Conservation (phyloP, 1,140 invertebrate species). For the Helicoverpa zea region DNA sequence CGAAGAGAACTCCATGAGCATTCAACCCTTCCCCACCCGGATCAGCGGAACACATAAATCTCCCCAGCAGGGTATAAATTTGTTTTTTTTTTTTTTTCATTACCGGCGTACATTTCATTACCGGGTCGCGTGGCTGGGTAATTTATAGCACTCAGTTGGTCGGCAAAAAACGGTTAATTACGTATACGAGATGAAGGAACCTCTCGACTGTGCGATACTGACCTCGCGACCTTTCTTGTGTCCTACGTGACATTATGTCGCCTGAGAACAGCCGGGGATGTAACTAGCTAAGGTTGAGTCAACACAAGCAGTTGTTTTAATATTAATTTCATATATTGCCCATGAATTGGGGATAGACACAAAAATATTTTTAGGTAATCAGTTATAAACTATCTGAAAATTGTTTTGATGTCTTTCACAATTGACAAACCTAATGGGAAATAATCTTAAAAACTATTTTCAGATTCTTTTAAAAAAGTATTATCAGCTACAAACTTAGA, state of each 20-base stretch:
- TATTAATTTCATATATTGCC: too few relatives aligned
- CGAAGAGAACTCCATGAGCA: too few relatives aligned
- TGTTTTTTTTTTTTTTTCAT: conserved; percentile 52
- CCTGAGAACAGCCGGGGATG: too few relatives aligned
- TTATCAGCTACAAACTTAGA: too few relatives aligned
- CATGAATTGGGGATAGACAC: too few relatives aligned
- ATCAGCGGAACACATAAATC: conserved; percentile 49
- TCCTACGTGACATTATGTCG: too few relatives aligned
- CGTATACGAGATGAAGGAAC: neutral
- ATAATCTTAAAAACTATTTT: neutral
- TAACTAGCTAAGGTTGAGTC: too few relatives aligned
- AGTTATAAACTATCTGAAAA: too few relatives aligned
- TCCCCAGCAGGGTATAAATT: conserved; percentile 44
- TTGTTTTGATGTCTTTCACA: too few relatives aligned
- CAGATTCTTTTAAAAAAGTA: neutral
- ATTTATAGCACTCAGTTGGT: conserved; percentile 37
- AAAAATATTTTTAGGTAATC: too few relatives aligned
- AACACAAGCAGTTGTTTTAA: too few relatives aligned
- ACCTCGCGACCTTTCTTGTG: neutral
- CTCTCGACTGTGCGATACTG: neutral
- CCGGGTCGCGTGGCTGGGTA: conserved; percentile 19
- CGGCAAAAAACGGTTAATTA: conserved; percentile 43
- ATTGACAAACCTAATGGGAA: too few relatives aligned
- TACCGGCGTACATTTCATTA: conserved; percentile 46
- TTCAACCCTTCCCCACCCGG: neutral